Percentiles rank a stretch among this genome's conserved stretches.
Evolutionary conservation across 2,113 vertebrate genomes (phyloP).

Genomic region (Pollachius pollachius): DNA sequence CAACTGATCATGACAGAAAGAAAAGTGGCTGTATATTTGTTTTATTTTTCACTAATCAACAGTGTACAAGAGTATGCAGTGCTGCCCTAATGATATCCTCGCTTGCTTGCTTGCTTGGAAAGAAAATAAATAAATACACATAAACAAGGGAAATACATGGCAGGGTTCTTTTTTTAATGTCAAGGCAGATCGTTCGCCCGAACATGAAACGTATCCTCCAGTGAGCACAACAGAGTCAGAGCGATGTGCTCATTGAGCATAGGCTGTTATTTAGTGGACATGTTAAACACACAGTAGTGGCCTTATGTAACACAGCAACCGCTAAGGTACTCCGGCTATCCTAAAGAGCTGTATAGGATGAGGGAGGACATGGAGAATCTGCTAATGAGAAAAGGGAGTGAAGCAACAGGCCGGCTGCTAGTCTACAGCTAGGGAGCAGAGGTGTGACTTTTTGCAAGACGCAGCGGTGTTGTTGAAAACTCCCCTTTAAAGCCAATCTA

Average conservation of each 20-base stretch:
- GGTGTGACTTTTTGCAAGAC: slow-evolving; percentile 28
- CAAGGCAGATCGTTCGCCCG: slow-evolving; percentile 1
- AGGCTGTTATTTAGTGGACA: background rate
- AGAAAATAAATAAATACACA: slow-evolving; percentile 68
- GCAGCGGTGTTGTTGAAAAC: slow-evolving; percentile 30
- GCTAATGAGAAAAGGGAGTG: slow-evolving; percentile 39
- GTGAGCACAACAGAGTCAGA: too few relatives aligned
- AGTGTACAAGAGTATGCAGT: slow-evolving; percentile 52
- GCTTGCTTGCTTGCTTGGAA: slow-evolving; percentile 45
- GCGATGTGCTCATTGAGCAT: background rate
- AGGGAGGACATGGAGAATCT: slow-evolving; percentile 20
- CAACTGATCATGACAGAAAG: slow-evolving; percentile 2
- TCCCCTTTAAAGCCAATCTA: background rate
- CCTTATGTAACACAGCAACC: background rate
- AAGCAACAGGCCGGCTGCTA: slow-evolving; percentile 9
- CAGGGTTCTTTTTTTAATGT: slow-evolving; percentile 18
- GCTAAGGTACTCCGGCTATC: background rate
- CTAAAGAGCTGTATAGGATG: background rate
- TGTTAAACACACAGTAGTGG: slow-evolving; percentile 15
- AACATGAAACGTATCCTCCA: slow-evolving; percentile 10
- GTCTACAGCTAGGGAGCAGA: too few relatives aligned
- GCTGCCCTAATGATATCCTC: slow-evolving; percentile 51
- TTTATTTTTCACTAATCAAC: slow-evolving; percentile 61
- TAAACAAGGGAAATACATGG: slow-evolving; percentile 34
- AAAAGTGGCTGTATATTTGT: slow-evolving; percentile 31